Evolutionary conservation across 2,797 vertebrate species (phyloP), one percentile per base, ranked within the genome.

Genomic region (Hippopotamyrus pictus): DNA sequence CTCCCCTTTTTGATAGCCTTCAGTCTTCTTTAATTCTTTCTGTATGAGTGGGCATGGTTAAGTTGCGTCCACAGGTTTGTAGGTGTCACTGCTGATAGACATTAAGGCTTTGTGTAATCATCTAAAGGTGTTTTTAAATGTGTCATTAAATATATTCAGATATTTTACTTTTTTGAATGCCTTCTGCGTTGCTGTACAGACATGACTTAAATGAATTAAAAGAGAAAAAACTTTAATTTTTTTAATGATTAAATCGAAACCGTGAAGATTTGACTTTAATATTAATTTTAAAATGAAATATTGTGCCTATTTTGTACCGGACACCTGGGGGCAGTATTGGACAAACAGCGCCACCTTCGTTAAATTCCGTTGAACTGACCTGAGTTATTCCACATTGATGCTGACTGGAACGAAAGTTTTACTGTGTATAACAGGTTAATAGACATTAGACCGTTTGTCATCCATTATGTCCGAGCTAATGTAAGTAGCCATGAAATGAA

Each of bases 261-360:
- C 4, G 25, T 73, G 65, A 73, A 79, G 37, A 41, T n/a, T 41
- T 76, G 33, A 19, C 12, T 19, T 41, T 2, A 44, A n/a, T 79
- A 44, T n/a, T 44, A 4, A 44, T 19, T 19, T 79, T 19, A 44
- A 79, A 79, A 79, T 79, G 17, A 33, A 73, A 25, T 73, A 73
- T 17, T 37, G 11, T 73, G 29, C 25, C 25, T 79, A 79, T 79
- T 79, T 79, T 87, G 29, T 85, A 65, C 4, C 6, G 87, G 88
- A 84, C 95, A 94, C 94, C 92, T 93, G 95, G 92, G 76, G 94
- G 93, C 95, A 93, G 92, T 90, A 53, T 88, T 87, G 22, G 90
- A 92, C 87, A 92, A 90, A 86, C 8, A 51, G 9, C 73, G 73
- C 29, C 46, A 53, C 48, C 50, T 86, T 86, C 14, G 25, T 54